Evolutionary conservation across 1,140 invertebrate genomes (phyloP), one percentile per base, ranked within the genome.

Genomic region (Heliothis virescens): DNA sequence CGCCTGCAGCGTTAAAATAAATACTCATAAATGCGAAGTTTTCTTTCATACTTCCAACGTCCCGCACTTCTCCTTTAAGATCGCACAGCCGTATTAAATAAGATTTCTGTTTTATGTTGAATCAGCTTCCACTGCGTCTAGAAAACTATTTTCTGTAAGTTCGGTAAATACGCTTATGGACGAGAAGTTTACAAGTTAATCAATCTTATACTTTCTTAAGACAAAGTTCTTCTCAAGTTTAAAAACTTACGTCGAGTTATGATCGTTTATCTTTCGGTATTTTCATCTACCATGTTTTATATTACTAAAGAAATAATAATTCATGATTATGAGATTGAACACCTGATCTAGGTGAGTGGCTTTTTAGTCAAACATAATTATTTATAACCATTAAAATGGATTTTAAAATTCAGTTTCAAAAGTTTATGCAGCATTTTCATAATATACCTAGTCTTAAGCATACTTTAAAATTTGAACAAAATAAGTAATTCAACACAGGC

Each of bases 91-190:
- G 79, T 79, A 86, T 89, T 89, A 90, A 90, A 90, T 89, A 89
- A 90, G 82, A 89, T 88, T 90, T 85, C 84, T 82, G 84, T 88
- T 89, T 87, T 86, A 85, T 80, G 85, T 86, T 86, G 86, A 86
- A 84, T 88, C 86, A 86, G 87, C 86, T 74, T 79, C 81, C 74
- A 21, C 81, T 57, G 75, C 74, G 82, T 77, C 75, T 78, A 47
- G 29, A 72, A 79, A 83, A 88, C 85, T 85, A 85, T 84, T 88
- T 76, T 73, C 82, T 81, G 80, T 80, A 55, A 83, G 82, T 83
- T 87, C 60, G 53, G 81, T 79, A 81, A 83, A 81, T 75, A 85
- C 82, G 48, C 48, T 52, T 72, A 73, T 73, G 57, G 71, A 73
- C 53, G 53, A 55, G 53, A 59, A 73, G 16, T 41, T 55, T 73